phyloP scores from a whole-genome alignment of 2,888 invertebrate species.

The Nomada fabriciana region DNA sequence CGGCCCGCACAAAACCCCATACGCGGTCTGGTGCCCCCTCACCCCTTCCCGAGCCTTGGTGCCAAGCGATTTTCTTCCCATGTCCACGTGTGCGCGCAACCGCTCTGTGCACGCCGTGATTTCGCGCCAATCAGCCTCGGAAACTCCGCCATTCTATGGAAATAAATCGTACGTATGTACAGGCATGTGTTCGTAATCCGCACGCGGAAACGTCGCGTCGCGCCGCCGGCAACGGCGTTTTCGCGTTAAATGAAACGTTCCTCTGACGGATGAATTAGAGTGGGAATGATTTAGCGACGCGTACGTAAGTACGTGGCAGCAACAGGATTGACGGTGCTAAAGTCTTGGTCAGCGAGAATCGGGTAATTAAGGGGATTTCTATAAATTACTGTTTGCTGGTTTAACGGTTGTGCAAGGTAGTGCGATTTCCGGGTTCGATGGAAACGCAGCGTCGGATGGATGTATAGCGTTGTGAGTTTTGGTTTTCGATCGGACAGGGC shows the following conservation, averaged over 20 bases:
- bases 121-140: conserved; percentile 58
- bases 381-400: conserved; percentile 6
- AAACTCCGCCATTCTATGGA: conserved; percentile 46
- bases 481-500: no score
- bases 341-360: conserved; percentile 1
- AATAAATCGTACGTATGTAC: conserved; percentile 41
- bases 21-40: conserved; percentile 51
- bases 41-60: background rate
- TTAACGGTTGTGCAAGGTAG: conserved; percentile 4
- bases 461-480: no score
- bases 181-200: background rate
- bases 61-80: conserved; percentile 55
- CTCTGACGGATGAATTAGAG: conserved; percentile 53
- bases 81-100: conserved; percentile 55
- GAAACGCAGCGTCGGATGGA: no score
- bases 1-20: conserved; percentile 74
- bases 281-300: conserved; percentile 35
- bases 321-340: conserved; percentile 16
- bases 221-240: background rate
- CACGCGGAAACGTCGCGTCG: conserved; percentile 39
- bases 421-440: no score
- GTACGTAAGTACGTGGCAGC: background rate
- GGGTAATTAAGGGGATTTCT: conserved; percentile 43
- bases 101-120: conserved; percentile 40
- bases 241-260: conserved; percentile 34